Evolutionary conservation across 2,888 invertebrate species (phyloP), one percentile per base, ranked within the genome.

Genomic region (Drosophila borealis): DNA sequence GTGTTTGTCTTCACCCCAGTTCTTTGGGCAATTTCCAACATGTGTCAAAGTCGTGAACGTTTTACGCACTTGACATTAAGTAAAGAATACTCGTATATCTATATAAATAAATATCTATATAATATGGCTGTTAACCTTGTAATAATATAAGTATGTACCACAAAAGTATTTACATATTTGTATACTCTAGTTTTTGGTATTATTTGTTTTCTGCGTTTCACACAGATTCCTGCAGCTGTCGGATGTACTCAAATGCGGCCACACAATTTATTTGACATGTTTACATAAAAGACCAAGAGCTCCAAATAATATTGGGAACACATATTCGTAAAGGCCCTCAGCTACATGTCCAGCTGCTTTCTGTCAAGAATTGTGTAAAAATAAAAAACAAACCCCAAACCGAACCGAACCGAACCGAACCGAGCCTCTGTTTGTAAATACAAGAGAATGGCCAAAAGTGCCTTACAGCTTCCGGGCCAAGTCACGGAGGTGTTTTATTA

Each of bases 191-290:
- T 36, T 25, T 37, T 25, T 41, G 36, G 34, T 42, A 46, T 54
- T 44, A 2, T 25, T 25, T 17, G 8, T 8, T 34, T 46, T 39
- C 17, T 44, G 45, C 29, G 34, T 44, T 34, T 54, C 14, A 42
- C 50, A 65, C 85, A 84, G 78, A 78, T 82, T 88, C 68, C 65
- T 68, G 81, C 85, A 85, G 85, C 85, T 85, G 85, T 85, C 64
- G 70, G 65, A 67, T 71, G 69, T 77, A 59, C 70, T 73, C 72
- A 61, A 46, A 65, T 33, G 11, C 48, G 42, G 69, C 56, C 61
- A 68, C 29, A 68, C 21, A 68, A 72, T 77, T 74, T 63, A 65
- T 72, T 73, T 89, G 89, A 80, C 86, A 88, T 82, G 89, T 89
- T 88, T 86, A 83, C 87, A 86, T 57, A 63, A 61, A 11, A 19